Conservation (phyloP, 2,797 vertebrate genomes). For the Tinamus major region DNA sequence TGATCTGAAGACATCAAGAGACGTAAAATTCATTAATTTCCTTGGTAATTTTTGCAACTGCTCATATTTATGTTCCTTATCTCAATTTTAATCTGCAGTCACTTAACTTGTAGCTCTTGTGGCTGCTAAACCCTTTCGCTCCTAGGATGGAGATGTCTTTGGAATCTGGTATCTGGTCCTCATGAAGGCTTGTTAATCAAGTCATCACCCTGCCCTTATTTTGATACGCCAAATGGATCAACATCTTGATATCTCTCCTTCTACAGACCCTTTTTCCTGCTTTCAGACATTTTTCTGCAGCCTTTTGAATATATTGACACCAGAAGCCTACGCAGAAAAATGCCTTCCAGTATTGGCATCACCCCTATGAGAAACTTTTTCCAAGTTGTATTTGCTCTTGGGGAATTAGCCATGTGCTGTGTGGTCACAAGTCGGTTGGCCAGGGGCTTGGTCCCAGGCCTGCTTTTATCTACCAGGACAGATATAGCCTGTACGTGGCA, state of each 20-base stretch:
- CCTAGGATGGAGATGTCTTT: neutral
- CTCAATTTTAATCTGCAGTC: neutral
- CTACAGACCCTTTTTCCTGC: neutral
- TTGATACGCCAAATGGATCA: neutral
- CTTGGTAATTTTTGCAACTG: neutral
- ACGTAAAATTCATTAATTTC: neutral
- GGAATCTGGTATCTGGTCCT: neutral
- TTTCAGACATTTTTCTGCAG: neutral
- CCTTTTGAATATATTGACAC: neutral
- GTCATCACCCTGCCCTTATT: neutral
- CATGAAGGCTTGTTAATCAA: neutral
- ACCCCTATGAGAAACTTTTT: neutral
- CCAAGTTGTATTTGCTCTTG: accelerated
- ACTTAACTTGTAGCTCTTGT: neutral
- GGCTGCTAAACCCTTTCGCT: neutral
- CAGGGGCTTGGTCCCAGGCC: neutral
- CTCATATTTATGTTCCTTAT: neutral
- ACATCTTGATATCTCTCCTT: neutral
- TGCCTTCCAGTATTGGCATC: neutral
- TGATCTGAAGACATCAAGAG: neutral
- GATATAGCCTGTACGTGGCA: neutral
- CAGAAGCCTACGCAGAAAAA: neutral
- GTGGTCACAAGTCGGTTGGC: neutral
- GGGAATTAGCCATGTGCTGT: accelerated
- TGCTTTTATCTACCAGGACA: neutral